Conservation (phyloP, 2,888 invertebrate species). For the Plusia festucae region DNA sequence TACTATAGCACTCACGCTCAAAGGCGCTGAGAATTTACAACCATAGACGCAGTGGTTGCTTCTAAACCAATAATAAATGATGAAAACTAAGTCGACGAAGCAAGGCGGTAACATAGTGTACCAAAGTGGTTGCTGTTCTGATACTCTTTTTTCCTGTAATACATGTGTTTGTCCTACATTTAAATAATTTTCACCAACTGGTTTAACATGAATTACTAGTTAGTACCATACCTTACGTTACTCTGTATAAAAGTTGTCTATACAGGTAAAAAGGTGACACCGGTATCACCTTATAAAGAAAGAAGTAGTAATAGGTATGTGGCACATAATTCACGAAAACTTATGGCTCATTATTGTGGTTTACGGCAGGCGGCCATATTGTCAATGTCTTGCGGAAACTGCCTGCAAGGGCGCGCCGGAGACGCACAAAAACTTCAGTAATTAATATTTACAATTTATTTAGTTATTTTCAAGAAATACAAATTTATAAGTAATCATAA, state of each 20-base stretch:
- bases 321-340: constrained; percentile 38
- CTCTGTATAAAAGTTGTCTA: neutral
- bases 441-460: constrained; percentile 6
- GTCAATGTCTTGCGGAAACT: constrained; percentile 28
- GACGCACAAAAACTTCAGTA: constrained; percentile 20
- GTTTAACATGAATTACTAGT: neutral
- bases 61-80: neutral
- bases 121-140: neutral
- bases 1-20: neutral
- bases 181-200: neutral
- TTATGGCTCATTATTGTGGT: constrained; percentile 29
- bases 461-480: neutral
- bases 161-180: neutral
- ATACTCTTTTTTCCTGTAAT: neutral
- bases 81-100: neutral
- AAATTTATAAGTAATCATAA: neutral
- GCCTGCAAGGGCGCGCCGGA: constrained; percentile 26
- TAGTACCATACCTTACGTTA: neutral
- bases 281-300: constrained; percentile 18
- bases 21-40: neutral
- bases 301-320: constrained; percentile 26
- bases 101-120: neutral
- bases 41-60: neutral
- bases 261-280: neutral
- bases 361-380: constrained; percentile 7